Percentiles rank a stretch among this genome's conserved stretches.
These are phyloP conservation scores for Esperia sulphurella DNA, from an alignment of 2,888 invertebrate genomes.

Conservation along the genomic window DNA sequence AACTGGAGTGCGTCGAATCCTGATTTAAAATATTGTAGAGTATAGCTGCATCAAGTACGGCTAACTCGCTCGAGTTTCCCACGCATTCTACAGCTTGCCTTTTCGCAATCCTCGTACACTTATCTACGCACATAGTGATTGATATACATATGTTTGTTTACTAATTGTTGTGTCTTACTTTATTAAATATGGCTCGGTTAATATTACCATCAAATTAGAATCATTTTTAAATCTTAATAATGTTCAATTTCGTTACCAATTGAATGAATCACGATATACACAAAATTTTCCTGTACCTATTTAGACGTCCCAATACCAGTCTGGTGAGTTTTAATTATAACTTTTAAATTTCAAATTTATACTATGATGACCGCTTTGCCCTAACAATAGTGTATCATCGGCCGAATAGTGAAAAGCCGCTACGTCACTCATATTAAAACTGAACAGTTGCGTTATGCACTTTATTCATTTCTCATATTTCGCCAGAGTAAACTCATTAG, in stretches of 20 bases:
- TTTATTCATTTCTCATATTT: too few relatives aligned
- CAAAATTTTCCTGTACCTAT: not conserved
- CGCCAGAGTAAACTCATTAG: too few relatives aligned
- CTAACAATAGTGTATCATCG: conserved; percentile 11
- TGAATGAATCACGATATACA: too few relatives aligned
- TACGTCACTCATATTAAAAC: too few relatives aligned
- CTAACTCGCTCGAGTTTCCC: conserved; percentile 55
- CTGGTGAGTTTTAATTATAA: conserved; percentile 23
- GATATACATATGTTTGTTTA: too few relatives aligned
- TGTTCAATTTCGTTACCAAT: too few relatives aligned
- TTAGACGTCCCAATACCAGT: conserved; percentile 27
- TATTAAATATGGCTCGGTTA: too few relatives aligned
- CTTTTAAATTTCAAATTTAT: conserved; percentile 33
- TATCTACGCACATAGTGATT: not conserved
- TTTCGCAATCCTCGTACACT: too few relatives aligned
- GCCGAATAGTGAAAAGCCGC: conserved; percentile 8
- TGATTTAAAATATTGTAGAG: conserved; percentile 60
- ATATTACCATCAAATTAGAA: too few relatives aligned
- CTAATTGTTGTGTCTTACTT: not conserved
- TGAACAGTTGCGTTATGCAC: too few relatives aligned
- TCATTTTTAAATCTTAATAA: too few relatives aligned
- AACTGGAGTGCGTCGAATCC: conserved; percentile 56
- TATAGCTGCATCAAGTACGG: conserved; percentile 32
- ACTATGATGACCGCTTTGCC: conserved; percentile 37
- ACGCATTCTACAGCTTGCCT: conserved; percentile 29